Evolutionary conservation across 1,140 invertebrate species (phyloP).

Genomic region (Drosophila lacertosa): DNA sequence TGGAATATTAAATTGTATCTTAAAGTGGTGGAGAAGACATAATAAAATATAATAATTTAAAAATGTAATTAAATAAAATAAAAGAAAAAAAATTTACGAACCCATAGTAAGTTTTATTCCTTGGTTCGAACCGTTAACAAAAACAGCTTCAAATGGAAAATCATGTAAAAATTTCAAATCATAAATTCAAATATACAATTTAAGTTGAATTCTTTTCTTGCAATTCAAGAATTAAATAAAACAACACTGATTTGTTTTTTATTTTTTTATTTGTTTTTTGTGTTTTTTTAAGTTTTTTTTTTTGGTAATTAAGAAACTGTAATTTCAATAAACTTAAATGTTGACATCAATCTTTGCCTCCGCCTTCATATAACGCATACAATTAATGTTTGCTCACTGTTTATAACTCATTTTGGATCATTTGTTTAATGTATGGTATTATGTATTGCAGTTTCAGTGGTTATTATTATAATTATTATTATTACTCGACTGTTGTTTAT

Average conservation of each 20-base stretch:
- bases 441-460: constrained; percentile 65
- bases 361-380: constrained; percentile 78
- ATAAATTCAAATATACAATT: no score
- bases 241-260: constrained; percentile 10
- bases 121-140: no score
- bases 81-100: no score
- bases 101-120: no score
- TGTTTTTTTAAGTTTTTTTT: constrained; percentile 75
- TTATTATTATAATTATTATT: no score
- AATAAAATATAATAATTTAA: no score
- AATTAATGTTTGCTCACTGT: constrained; percentile 69
- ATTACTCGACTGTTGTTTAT: constrained; percentile 44
- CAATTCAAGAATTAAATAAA: background rate
- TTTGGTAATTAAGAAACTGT: constrained; percentile 84
- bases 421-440: constrained; percentile 48
- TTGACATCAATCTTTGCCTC: constrained; percentile 84
- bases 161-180: no score
- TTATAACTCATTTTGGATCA: constrained; percentile 45
- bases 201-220: no score
- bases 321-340: constrained; percentile 84
- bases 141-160: no score
- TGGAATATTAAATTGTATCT: no score
- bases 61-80: no score
- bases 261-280: constrained; percentile 70
- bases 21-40: no score